Evolutionary conservation across 64 coral and sea anemone genomes (phyloP).

Genomic region (Dendrophyllia cribrosa): DNA sequence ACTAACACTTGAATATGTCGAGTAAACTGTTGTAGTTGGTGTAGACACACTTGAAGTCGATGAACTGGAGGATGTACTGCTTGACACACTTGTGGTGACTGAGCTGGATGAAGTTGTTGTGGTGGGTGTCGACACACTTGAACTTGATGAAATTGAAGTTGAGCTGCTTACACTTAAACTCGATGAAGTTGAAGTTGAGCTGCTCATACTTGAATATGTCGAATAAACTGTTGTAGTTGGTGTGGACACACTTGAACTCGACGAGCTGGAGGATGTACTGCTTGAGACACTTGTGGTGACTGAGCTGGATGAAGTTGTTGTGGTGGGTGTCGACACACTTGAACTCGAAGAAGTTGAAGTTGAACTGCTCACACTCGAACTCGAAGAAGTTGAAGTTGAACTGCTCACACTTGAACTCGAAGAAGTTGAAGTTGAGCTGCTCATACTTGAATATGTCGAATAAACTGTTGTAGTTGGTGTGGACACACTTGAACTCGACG

Average conservation of each 20-base stretch:
- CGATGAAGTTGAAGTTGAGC: no score
- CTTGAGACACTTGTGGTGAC: not conserved
- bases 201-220: no score
- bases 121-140: not conserved
- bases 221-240: not conserved
- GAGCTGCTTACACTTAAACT: no score
- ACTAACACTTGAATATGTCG: no score
- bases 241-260: not conserved
- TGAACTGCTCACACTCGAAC: not conserved
- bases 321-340: slow-evolving; percentile 6
- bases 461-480: no score
- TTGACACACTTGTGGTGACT: not conserved
- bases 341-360: not conserved
- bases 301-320: slow-evolving; percentile 7
- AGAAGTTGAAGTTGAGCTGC: no score
- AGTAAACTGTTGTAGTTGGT: no score
- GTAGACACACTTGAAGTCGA: not conserved
- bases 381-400: not conserved
- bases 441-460: no score
- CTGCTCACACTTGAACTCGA: not conserved
- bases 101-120: not conserved
- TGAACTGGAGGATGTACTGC: not conserved
- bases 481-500: no score
- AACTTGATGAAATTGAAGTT: not conserved
- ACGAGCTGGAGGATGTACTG: not conserved